Percentiles rank a stretch among this genome's conserved stretches.
These are phyloP conservation scores for Ephialtes manifestator DNA, from an alignment of 2,888 invertebrate genomes.

Conservation along the genomic window DNA sequence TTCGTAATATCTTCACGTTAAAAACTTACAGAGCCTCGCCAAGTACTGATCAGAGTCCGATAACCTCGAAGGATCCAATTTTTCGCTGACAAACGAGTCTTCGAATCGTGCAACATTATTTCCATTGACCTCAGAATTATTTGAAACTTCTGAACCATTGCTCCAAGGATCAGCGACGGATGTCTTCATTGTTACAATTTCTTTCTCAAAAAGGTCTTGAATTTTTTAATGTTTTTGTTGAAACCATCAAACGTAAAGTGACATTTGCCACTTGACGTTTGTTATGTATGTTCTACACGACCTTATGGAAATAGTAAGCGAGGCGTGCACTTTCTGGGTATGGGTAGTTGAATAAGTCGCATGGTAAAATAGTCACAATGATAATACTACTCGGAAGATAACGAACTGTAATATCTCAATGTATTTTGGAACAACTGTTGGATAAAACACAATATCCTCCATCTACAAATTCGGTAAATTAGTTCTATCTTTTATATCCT, in stretches of 20 bases:
- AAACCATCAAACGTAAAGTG: conserved; percentile 25
- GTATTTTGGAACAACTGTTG: background rate
- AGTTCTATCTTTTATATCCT: no score
- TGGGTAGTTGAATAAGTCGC: conserved; percentile 7
- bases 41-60: conserved; percentile 90
- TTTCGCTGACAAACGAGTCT: conserved; percentile 78
- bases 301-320: background rate
- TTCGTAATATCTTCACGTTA: background rate
- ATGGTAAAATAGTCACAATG: conserved; percentile 20
- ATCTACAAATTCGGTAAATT: no score
- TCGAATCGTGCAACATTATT: conserved; percentile 74
- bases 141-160: conserved; percentile 40
- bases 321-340: background rate
- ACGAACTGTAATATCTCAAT: background rate
- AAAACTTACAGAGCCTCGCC: conserved; percentile 89
- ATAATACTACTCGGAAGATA: background rate
- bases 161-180: conserved; percentile 80
- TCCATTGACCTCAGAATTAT: conserved; percentile 38
- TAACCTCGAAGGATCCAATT: conserved; percentile 79
- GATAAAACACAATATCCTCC: no score
- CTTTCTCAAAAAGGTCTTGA: background rate
- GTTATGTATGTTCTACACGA: conserved; percentile 11
- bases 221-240: conserved; percentile 26
- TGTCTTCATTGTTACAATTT: conserved; percentile 78
- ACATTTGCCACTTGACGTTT: conserved; percentile 38